These are phyloP conservation scores for Drosophila yakuba DNA, from an alignment of 1,140 invertebrate genomes.

Conservation along the genomic window DNA sequence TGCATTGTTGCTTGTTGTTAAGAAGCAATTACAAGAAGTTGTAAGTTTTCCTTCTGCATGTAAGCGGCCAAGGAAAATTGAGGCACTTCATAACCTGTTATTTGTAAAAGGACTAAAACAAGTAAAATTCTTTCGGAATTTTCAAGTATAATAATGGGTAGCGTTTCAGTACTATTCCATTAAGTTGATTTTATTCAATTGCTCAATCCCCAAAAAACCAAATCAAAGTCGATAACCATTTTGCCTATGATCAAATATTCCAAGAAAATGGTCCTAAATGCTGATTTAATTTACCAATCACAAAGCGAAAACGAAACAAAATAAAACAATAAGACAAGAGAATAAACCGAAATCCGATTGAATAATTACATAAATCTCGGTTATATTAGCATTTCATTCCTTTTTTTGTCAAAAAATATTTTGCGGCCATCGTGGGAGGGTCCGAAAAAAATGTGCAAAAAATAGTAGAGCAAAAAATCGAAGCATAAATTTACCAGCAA, in stretches of 20 bases:
- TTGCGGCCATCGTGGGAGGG: constrained; percentile 16
- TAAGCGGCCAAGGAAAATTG: neutral
- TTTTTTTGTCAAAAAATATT: constrained; percentile 50
- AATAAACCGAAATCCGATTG: constrained; percentile 67
- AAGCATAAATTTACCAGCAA: constrained; percentile 82
- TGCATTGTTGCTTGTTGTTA: constrained; percentile 12
- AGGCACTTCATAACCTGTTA: constrained; percentile 8
- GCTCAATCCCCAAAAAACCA: neutral
- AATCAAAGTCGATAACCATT: constrained; percentile 28
- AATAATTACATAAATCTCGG: constrained; percentile 80
- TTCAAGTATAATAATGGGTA: neutral
- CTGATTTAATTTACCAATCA: constrained; percentile 65
- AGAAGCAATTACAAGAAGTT: constrained; percentile 11
- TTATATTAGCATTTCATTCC: constrained; percentile 69
- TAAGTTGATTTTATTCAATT: constrained; percentile 31
- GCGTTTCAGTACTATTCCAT: constrained; percentile 9
- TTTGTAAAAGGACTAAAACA: neutral
- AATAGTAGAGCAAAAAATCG: constrained; percentile 54
- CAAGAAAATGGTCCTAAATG: constrained; percentile 47
- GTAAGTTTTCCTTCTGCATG: neutral
- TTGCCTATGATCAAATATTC: constrained; percentile 55
- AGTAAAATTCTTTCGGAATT: neutral
- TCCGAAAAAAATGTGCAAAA: constrained; percentile 25
- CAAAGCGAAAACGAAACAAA: constrained; percentile 25
- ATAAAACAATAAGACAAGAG: constrained; percentile 32